Conservation (phyloP, 2,888 invertebrate genomes). For the Euproctis similis region DNA sequence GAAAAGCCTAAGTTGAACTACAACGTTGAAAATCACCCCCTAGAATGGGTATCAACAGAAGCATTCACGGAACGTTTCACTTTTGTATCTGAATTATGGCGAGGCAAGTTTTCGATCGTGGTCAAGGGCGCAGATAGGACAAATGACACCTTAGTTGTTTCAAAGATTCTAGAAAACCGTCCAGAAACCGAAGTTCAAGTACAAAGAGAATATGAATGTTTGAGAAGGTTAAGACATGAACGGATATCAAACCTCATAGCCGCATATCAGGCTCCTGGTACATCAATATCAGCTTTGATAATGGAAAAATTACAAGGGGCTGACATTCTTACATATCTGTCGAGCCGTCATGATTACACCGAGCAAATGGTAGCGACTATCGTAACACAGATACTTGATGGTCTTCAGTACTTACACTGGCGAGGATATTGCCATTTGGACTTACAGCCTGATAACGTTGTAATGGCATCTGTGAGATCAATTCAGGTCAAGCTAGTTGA, state of each 20-base stretch:
- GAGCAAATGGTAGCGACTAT: slow-evolving; percentile 94
- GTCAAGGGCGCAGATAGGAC: slow-evolving; percentile 85
- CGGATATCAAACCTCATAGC: slow-evolving; percentile 85
- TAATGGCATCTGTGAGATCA: slow-evolving; percentile 90
- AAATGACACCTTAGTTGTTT: slow-evolving; percentile 85
- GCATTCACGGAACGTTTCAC: slow-evolving; percentile 85
- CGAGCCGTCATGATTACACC: slow-evolving; percentile 91
- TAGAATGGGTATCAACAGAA: slow-evolving; percentile 81
- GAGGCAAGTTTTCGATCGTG: slow-evolving; percentile 91
- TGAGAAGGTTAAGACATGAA: slow-evolving; percentile 90
- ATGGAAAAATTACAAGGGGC: slow-evolving; percentile 93
- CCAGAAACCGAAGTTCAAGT: slow-evolving; percentile 80
- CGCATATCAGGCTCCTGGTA: slow-evolving; percentile 81
- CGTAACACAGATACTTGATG: slow-evolving; percentile 90
- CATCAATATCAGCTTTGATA: slow-evolving; percentile 82
- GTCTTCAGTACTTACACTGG: slow-evolving; percentile 96
- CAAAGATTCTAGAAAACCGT: slow-evolving; percentile 85
- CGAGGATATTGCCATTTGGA: slow-evolving; percentile 91
- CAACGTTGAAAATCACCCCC: slow-evolving; percentile 81
- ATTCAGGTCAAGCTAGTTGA: slow-evolving; percentile 94
- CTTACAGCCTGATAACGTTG: slow-evolving; percentile 95
- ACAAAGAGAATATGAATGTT: slow-evolving; percentile 87
- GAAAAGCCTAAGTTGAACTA: slow-evolving; percentile 83
- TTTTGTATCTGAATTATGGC: slow-evolving; percentile 88
- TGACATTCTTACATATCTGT: slow-evolving; percentile 91